phyloP scores from a whole-genome alignment of 2,113 vertebrate species.

The Rhineura floridana region DNA sequence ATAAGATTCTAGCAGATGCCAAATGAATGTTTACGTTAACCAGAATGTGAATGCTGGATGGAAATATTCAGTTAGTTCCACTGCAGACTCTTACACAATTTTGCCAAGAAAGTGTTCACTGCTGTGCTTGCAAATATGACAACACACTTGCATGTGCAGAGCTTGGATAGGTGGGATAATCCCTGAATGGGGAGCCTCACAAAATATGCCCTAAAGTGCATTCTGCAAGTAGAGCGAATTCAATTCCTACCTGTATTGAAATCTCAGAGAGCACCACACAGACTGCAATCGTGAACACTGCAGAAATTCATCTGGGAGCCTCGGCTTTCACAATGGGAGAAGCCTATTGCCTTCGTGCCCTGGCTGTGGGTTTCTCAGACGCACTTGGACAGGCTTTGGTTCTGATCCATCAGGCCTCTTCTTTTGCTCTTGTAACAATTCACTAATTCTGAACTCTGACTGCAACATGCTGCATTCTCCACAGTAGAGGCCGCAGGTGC shows the following conservation, averaged over 20 bases:
- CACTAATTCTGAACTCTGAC: conserved; percentile 27
- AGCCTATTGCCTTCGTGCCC: too few relatives aligned
- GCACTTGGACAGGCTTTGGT: too few relatives aligned
- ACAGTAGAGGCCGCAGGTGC: neutral
- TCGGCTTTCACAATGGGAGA: too few relatives aligned
- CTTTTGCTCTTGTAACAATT: neutral
- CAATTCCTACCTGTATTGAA: neutral
- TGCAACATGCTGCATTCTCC: neutral
- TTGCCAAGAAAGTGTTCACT: neutral
- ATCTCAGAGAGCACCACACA: neutral
- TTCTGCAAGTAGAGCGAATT: neutral
- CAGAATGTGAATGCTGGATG: conserved; percentile 55
- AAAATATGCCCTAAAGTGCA: too few relatives aligned
- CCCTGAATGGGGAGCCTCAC: neutral
- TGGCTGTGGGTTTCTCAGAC: too few relatives aligned
- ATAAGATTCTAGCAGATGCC: conserved; percentile 57
- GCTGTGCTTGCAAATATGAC: neutral
- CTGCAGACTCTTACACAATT: neutral
- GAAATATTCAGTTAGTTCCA: conserved; percentile 64
- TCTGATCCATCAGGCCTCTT: neutral
- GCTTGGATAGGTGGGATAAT: conserved; percentile 9
- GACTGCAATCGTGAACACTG: neutral
- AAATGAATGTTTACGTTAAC: conserved; percentile 55
- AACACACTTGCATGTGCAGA: neutral
- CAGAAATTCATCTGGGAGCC: too few relatives aligned